phyloP scores from a whole-genome alignment of 35 echinoderm and acorn worm species.

The Apostichopus californicus region DNA sequence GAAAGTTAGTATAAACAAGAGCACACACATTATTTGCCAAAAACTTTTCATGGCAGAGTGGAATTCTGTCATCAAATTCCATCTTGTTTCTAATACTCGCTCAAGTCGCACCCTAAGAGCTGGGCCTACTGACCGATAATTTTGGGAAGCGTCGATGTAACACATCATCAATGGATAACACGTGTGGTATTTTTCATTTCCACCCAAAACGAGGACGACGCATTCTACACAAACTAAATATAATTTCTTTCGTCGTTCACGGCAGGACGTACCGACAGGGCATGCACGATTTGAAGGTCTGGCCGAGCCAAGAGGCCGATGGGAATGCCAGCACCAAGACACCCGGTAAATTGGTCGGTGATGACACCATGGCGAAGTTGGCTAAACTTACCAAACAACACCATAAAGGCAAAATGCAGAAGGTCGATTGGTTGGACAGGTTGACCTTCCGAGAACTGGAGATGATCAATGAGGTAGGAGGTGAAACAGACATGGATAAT shows the following conservation, averaged over 20 bases:
- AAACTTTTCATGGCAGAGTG: too few relatives aligned
- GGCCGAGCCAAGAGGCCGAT: conserved; percentile 87
- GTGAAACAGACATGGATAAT: neutral
- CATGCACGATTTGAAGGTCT: conserved; percentile 97
- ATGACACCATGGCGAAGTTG: conserved; percentile 79
- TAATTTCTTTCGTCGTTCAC: neutral
- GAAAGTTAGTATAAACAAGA: too few relatives aligned
- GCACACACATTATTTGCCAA: too few relatives aligned
- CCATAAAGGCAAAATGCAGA: conserved; percentile 94
- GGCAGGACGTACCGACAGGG: conserved; percentile 86
- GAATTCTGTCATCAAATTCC: too few relatives aligned
- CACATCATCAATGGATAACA: too few relatives aligned
- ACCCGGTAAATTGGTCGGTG: conserved; percentile 65
- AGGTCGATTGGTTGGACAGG: conserved; percentile 95
- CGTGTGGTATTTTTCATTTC: too few relatives aligned
- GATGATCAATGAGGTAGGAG: conserved; percentile 98
- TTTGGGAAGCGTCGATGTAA: too few relatives aligned
- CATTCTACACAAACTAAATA: neutral
- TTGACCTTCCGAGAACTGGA: conserved; percentile 95
- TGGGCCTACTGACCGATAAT: too few relatives aligned
- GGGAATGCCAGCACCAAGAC: conserved; percentile 56
- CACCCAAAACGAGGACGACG: too few relatives aligned
- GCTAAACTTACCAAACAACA: conserved; percentile 98
- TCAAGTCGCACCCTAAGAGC: too few relatives aligned
- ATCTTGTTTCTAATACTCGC: too few relatives aligned